Evolutionary conservation across 2,797 vertebrate species (phyloP).

Genomic region (Paratrypauchen microcephalus): DNA sequence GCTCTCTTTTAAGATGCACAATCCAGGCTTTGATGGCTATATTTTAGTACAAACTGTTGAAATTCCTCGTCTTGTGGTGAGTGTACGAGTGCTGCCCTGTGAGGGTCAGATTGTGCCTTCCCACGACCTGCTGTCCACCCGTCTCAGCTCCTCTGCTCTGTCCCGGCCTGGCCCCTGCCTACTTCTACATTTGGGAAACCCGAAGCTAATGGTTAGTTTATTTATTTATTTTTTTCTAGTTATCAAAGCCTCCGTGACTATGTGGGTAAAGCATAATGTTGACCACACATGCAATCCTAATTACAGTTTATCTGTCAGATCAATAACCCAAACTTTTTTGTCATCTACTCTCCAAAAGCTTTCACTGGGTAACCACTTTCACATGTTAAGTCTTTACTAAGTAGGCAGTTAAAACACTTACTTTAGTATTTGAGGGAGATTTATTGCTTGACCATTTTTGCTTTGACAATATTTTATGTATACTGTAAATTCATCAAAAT

Average conservation of each 20-base stretch:
- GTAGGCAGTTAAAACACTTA: background rate
- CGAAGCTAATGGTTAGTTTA: background rate
- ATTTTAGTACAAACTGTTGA: constrained; percentile 10
- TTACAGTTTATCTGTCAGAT: too few species aligned
- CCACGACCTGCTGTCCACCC: constrained; percentile 1
- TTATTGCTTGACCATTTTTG: too few species aligned
- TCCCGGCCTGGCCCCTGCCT: background rate
- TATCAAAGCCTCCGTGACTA: background rate
- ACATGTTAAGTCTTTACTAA: background rate
- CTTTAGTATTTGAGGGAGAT: too few species aligned
- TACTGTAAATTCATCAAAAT: too few species aligned
- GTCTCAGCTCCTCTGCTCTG: background rate
- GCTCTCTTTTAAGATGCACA: background rate
- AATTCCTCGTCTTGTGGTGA: constrained; percentile 6
- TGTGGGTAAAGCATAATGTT: background rate
- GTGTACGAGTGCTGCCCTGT: constrained; percentile 2
- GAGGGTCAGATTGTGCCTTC: constrained; percentile 4
- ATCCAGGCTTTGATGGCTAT: background rate
- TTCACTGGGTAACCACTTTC: background rate
- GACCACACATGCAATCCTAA: background rate
- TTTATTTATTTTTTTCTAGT: background rate
- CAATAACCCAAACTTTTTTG: background rate
- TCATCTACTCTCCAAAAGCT: background rate
- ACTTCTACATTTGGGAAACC: background rate
- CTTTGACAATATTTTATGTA: too few species aligned